These are phyloP conservation scores for Hemitrygon akajei DNA, from an alignment of 2,797 vertebrate species.

Conservation along the genomic window DNA sequence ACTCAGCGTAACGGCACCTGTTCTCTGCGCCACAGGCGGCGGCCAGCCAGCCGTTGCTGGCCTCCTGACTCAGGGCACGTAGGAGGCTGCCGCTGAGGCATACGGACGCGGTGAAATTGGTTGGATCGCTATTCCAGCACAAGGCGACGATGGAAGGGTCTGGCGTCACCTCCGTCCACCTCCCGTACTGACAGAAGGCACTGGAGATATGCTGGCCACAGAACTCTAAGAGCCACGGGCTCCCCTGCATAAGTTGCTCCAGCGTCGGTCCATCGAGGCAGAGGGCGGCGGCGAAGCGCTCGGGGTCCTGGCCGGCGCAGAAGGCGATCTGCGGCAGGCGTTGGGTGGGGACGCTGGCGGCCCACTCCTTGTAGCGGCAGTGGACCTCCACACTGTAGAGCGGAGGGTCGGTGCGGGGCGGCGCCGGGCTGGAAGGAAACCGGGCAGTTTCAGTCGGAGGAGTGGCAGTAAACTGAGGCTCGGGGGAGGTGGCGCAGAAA, in stretches of 20 bases:
- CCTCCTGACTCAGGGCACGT: conserved; percentile 51
- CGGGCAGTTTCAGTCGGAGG: not conserved
- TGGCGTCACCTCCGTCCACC: conserved; percentile 53
- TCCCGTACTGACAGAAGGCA: conserved; percentile 54
- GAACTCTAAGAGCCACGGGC: conserved; percentile 50
- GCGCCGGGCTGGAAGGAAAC: too few species aligned
- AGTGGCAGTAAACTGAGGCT: conserved; percentile 40
- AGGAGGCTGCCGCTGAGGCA: conserved; percentile 55
- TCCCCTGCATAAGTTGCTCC: conserved; percentile 53
- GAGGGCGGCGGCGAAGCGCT: conserved; percentile 49
- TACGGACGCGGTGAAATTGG: conserved; percentile 56
- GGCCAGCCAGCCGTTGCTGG: conserved; percentile 58
- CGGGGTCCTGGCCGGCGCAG: conserved; percentile 56
- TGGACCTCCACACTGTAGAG: conserved; percentile 40
- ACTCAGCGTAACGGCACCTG: conserved; percentile 48
- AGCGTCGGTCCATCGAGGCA: conserved; percentile 54
- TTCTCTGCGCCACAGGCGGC: conserved; percentile 49
- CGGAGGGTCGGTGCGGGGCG: not conserved
- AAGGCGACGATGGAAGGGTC: conserved; percentile 58
- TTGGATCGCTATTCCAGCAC: conserved; percentile 60
- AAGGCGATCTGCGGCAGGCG: conserved; percentile 51
- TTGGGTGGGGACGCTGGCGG: conserved; percentile 27
- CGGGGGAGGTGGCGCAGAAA: conserved; percentile 55
- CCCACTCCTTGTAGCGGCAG: conserved; percentile 60
- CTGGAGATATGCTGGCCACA: not conserved